phyloP scores from a whole-genome alignment of 2,113 vertebrate genomes.

The Stictonetta naevosa region DNA sequence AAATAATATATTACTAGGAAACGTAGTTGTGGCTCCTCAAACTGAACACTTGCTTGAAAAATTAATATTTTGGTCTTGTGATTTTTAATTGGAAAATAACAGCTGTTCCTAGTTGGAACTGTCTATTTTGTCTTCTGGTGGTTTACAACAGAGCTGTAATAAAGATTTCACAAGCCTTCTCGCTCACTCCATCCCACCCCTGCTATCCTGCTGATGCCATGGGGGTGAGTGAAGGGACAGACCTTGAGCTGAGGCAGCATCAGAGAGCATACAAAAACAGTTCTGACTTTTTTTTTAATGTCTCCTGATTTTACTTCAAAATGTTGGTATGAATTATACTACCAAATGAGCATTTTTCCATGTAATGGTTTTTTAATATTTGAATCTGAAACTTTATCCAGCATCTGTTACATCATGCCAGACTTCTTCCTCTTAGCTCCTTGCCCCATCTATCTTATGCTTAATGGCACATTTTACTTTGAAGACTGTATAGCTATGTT shows the following conservation, averaged over 20 bases:
- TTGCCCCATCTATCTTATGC: accelerated
- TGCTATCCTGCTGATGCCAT: accelerated
- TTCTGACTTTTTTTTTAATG: not conserved
- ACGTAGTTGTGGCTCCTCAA: slow-evolving; percentile 16
- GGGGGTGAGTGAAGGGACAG: not conserved
- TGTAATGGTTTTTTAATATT: not conserved
- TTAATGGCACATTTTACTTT: accelerated
- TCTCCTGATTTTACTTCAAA: not conserved
- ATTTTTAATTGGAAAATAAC: slow-evolving; percentile 75
- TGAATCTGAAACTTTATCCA: not conserved
- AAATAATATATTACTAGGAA: slow-evolving; percentile 1
- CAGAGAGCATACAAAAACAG: not conserved
- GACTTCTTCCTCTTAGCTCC: not conserved
- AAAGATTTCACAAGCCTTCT: slow-evolving; percentile 23
- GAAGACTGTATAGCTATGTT: not conserved
- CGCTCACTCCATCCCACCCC: accelerated
- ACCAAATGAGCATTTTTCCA: not conserved
- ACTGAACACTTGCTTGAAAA: slow-evolving; percentile 62
- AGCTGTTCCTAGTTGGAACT: slow-evolving; percentile 67
- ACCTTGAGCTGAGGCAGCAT: not conserved
- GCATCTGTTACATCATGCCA: not conserved
- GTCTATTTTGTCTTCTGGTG: slow-evolving; percentile 30
- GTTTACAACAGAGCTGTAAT: not conserved
- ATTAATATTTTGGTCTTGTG: slow-evolving; percentile 75
- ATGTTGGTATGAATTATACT: not conserved